Evolutionary conservation across 2,113 vertebrate species (phyloP).

Genomic region (Mesitornis unicolor): DNA sequence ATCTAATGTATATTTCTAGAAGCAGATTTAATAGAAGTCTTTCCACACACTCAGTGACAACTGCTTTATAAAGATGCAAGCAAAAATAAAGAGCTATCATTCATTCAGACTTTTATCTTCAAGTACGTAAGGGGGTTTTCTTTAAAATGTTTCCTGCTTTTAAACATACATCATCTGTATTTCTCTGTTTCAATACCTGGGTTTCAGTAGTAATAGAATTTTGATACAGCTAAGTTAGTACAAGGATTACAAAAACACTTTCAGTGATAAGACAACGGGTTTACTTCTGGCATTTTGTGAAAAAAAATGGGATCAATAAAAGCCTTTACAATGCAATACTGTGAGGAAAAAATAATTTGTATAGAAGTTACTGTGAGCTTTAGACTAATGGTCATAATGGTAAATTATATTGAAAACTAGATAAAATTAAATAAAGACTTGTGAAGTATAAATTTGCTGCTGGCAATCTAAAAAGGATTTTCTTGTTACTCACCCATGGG

Average conservation of each 20-base stretch:
- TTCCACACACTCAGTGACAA: background rate
- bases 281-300: background rate
- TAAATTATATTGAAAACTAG: conserved; percentile 60
- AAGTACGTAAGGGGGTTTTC: background rate
- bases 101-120: background rate
- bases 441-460: conserved; percentile 63
- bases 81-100: background rate
- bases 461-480: conserved; percentile 72
- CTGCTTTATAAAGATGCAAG: background rate
- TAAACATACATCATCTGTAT: background rate
- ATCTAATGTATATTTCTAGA: background rate
- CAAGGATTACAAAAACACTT: conserved; percentile 46
- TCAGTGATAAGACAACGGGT: conserved; percentile 10
- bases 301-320: conserved; percentile 43
- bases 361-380: conserved; percentile 50
- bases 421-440: conserved; percentile 70
- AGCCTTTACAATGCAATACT: conserved; percentile 37
- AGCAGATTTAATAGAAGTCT: background rate
- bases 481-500: conserved; percentile 63
- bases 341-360: conserved; percentile 55
- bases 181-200: background rate
- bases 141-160: background rate
- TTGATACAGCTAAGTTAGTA: background rate
- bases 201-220: conserved; percentile 6
- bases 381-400: conserved; percentile 47